These are phyloP conservation scores for Aspidiotus destructor DNA, from an alignment of 2,888 invertebrate species.

Conservation along the genomic window DNA sequence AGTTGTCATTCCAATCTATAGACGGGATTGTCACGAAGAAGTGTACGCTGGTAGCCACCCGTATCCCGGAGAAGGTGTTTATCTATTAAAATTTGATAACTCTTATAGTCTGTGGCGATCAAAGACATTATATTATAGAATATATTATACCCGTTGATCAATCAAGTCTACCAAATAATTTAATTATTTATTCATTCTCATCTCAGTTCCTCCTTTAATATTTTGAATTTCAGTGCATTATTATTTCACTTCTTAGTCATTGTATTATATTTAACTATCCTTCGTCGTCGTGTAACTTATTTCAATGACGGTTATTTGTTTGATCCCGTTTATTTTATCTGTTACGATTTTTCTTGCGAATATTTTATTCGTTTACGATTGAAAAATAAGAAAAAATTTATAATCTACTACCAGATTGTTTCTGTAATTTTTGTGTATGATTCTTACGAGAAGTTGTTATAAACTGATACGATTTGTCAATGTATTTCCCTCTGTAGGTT, in stretches of 20 bases:
- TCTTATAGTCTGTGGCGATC: slow-evolving; percentile 98
- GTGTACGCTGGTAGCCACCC: slow-evolving; percentile 96
- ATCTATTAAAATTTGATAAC: slow-evolving; percentile 97
- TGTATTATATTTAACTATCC: not conserved
- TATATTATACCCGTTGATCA: slow-evolving; percentile 75
- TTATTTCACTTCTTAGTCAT: not conserved
- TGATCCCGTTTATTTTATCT: no score
- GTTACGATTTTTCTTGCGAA: no score
- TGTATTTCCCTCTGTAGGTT: no score
- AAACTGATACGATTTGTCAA: no score
- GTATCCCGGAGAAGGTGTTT: slow-evolving; percentile 95
- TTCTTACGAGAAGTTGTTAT: no score
- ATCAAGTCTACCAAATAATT: no score
- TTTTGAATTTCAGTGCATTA: not conserved
- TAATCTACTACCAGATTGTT: no score
- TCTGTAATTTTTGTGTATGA: no score
- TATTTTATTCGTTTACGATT: no score
- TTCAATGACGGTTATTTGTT: not conserved
- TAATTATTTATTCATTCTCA: no score
- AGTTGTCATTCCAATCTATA: slow-evolving; percentile 86
- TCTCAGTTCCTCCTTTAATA: not conserved
- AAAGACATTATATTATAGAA: slow-evolving; percentile 96
- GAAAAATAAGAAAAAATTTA: no score
- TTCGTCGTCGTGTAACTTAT: not conserved
- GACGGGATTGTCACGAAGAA: slow-evolving; percentile 92